phyloP scores from a whole-genome alignment of 64 coral and sea anemone species.

The Montipora capricornis region DNA sequence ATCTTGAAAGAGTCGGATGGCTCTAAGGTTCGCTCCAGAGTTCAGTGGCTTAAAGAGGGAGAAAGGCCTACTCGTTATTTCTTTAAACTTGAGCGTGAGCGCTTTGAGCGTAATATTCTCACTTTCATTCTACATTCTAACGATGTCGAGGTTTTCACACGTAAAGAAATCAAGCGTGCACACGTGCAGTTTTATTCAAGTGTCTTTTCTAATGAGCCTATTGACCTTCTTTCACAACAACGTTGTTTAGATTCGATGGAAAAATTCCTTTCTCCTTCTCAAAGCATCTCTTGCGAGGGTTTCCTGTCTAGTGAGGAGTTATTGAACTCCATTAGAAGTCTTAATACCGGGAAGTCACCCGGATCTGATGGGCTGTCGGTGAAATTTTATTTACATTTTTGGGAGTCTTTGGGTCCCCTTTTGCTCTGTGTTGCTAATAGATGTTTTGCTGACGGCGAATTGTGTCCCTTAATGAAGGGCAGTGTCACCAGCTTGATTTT shows the following conservation, averaged over 20 bases:
- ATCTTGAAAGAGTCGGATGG: background rate
- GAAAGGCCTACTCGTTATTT: slow-evolving; percentile 31
- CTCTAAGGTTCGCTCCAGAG: background rate
- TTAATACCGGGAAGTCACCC: background rate
- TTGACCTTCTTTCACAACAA: background rate
- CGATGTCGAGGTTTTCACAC: background rate
- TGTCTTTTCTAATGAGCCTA: background rate
- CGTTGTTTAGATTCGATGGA: background rate
- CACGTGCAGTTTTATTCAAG: background rate
- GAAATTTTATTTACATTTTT: slow-evolving; percentile 51
- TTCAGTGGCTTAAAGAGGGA: slow-evolving; percentile 35
- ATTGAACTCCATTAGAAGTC: background rate
- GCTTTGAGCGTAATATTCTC: background rate
- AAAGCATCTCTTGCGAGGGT: background rate
- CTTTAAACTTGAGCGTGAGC: background rate
- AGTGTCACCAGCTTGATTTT: background rate
- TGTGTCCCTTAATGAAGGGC: background rate
- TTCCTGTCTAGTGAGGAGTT: slow-evolving; percentile 14
- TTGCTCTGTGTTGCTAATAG: background rate
- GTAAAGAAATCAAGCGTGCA: background rate
- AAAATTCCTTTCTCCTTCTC: background rate
- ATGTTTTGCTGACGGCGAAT: background rate
- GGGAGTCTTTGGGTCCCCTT: background rate
- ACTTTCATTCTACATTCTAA: background rate
- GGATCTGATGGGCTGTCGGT: slow-evolving; percentile 34